Base-by-base conservation (phyloP, 2,113 vertebrate species). In the Hylia prasina region DNA sequence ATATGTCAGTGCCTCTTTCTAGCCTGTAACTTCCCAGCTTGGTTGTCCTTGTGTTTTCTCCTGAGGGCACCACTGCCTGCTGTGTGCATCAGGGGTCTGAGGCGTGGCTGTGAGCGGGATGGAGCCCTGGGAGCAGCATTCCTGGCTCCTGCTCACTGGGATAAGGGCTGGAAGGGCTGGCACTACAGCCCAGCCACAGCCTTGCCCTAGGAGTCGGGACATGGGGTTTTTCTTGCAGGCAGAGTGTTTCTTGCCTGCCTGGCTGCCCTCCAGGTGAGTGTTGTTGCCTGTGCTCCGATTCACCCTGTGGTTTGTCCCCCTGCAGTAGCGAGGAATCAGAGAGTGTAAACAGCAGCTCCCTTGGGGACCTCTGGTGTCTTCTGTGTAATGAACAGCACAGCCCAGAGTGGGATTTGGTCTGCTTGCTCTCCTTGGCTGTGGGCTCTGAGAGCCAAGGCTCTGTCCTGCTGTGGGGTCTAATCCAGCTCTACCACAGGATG, bases 1-100 rank as follows among this genome's bases (percentile, higher is more conserved):
- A 9, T 45, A 1, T 5, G 28, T 6, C 5, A 1, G 16, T 42
- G 75, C 8, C 17, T 54, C 58, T 83, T 79, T n/a, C 9, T 10
- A 47, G 31, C 19, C 39, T n/a, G 64, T 28, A 11, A 19, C 47
- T 56, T n/a, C 51, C 60, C 57, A 20, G 19, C 39, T 66, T 77
- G 64, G 53, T 6, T 58, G 25, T 20, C 39, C 19, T 27, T 70
- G 40, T 78, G 60, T 4, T 53, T 80, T 37, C 13, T 50, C 18
- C 0, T 0, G 2, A 27, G 23, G 14, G n/a, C 9, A 42, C 20
- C 27, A 1, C 9, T 75, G 87, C 42, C 39, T 35, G 30, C 57
- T 17, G 1, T 9, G 57, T 0, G 1, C n/a, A 8, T 0, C 0
- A 61, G 20, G 13, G 18, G 7, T 6, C 8, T n/a, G 2, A 40